Evolutionary conservation across 1,140 invertebrate species (phyloP), one percentile per base, ranked within the genome.

Genomic region (Stenopsyche tienmushanensis): DNA sequence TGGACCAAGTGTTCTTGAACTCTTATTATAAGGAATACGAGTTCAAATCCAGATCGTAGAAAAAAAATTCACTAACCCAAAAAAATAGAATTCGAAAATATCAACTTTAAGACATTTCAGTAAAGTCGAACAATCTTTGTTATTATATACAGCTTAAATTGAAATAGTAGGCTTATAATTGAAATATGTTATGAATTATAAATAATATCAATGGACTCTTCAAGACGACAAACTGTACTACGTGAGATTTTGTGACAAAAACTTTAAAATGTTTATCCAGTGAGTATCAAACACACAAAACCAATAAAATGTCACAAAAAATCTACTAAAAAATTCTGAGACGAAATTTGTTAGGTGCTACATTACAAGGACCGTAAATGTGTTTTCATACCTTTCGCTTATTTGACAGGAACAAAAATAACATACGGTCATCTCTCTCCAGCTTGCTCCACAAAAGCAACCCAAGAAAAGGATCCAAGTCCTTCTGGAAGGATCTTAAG

Each of bases 311-410:
- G 54, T 57, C 59, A 70, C 64, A 60, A 66, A 67, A 69, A 64
- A 66, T 53, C 29, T 60, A 58, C 64, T 54, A 64, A 67, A 70
- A 67, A 64, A 64, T 63, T 39, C 44, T 50, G 29, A 62, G 49
- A 70, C 65, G 52, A 67, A 70, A 70, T 70, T 67, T 70, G 68
- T 70, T 60, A 66, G 65, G 68, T 70, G 68, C 68, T 66, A 70
- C 55, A 70, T 67, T 67, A 70, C 68, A 67, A 49, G 68, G 55
- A 45, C 65, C 49, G 62, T 62, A 67, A 70, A 67, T 67, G 64
- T 70, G 42, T 64, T 67, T 70, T 45, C 62, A 26, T 58, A 53
- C 53, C 55, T 58, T 54, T 42, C 29, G 23, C 41, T 47, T 18
- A 21, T 45, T 55, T 24, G 23, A 26, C 39, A 26, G 23, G 13